Base-by-base conservation (phyloP, 2,113 vertebrate genomes). In the Casuarius casuarius region DNA sequence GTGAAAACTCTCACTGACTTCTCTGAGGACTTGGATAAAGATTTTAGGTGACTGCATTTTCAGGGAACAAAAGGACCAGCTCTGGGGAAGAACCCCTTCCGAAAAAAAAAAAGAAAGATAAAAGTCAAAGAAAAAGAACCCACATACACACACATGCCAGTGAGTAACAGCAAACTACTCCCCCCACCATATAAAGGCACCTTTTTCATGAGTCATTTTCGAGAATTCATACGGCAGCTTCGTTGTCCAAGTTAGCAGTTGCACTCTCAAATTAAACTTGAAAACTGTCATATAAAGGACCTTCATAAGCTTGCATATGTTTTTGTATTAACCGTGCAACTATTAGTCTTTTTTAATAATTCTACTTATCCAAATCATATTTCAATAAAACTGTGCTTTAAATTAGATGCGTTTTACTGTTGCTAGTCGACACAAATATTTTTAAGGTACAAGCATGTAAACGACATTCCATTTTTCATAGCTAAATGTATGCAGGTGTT, bases 401-500 rank as follows among this genome's bases (percentile, higher is more conserved):
- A 92, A 91, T 91, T 80, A 85, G 87, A 80, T 94, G 49, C 22
- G 48, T 86, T 93, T 94, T 92, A 86, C 66, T 51, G 72, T 59
- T 94, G 76, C 38, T 66, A 62, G 67, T 84, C 91, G 76, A 68
- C 67, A 89, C 72, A 91, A 92, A 94, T 89, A 92, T 95, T 95
- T 96, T 92, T 77, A 90, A 92, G 83, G 77, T 51, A 95, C 7
- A 23, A 94, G 77, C 61, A 85, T 40, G 81, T 67, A 93, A 95
- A 92, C 95, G 88, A 90, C 78, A 88, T 91, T 87, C 70, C 76
- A 96, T 95, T 94, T 95, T 95, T 94, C 89, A 92, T 35, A 85
- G 51, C 56, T 93, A 95, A 94, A 95, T 82, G 66, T 89, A 97
- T 81, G 93, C 79, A 92, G 70, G 65, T 97, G 93, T 93, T 97